Conservation (phyloP, 2,113 vertebrate genomes). For the Crotalus viridis region DNA sequence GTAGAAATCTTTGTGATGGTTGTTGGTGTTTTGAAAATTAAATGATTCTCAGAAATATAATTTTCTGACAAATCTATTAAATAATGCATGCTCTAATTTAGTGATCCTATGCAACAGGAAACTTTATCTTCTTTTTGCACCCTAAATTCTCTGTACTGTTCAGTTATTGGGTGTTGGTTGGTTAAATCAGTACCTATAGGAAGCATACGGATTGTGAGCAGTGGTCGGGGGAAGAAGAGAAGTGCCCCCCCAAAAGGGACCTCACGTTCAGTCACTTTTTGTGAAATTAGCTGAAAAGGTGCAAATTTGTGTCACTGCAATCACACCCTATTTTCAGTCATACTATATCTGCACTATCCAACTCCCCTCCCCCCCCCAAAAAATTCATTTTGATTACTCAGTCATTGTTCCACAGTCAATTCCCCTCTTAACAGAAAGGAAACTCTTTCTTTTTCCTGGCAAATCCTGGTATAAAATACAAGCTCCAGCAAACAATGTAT, state of each 20-base stretch:
- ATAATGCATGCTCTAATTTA: not conserved
- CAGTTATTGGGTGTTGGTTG: not conserved
- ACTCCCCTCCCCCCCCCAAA: not conserved
- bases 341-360: not conserved
- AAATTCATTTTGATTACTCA: not conserved
- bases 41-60: not conserved
- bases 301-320: not conserved
- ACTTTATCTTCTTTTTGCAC: not conserved
- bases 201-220: slow-evolving; percentile 10
- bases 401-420: not conserved
- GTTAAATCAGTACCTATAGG: not conserved
- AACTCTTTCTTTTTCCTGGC: not conserved
- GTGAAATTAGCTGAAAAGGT: not conserved
- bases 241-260: not conserved
- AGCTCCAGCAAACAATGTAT: slow-evolving; percentile 29
- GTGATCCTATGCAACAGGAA: not conserved
- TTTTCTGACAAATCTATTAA: not conserved
- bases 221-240: not conserved
- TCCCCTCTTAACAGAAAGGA: not conserved
- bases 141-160: not conserved
- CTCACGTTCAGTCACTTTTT: not conserved
- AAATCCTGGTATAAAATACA: slow-evolving; percentile 35
- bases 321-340: not conserved
- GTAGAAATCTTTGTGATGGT: not conserved
- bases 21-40: not conserved